Conservation (phyloP, 2,113 vertebrate species). For the Chitala chitala region DNA sequence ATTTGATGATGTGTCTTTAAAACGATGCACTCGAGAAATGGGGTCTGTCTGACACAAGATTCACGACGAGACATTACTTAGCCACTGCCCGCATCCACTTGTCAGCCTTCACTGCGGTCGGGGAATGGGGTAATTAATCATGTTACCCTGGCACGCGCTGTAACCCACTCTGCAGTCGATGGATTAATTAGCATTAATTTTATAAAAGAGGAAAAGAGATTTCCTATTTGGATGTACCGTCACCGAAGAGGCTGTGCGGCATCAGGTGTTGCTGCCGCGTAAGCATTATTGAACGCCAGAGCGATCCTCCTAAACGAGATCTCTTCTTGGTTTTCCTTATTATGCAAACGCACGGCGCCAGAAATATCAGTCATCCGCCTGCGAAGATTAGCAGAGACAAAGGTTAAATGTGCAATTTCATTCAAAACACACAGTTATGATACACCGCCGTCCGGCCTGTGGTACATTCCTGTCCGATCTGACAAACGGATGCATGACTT, state of each 20-base stretch:
- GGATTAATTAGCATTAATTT: conserved; percentile 32
- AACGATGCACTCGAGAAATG: neutral
- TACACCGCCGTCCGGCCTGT: neutral
- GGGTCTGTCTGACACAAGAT: neutral
- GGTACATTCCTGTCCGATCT: neutral
- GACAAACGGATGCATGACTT: neutral
- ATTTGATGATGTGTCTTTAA: conserved; percentile 10
- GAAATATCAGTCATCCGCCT: neutral
- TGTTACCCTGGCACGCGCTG: neutral
- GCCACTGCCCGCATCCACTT: conserved; percentile 16
- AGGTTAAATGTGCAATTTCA: conserved; percentile 14
- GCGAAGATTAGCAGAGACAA: neutral
- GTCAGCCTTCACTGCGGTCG: conserved; percentile 23
- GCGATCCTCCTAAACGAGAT: neutral
- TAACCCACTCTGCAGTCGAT: conserved; percentile 22
- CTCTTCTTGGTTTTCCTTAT: neutral
- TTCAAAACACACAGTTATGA: conserved; percentile 3
- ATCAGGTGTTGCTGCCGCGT: conserved; percentile 16
- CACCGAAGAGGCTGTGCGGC: conserved; percentile 19
- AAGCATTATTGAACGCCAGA: neutral
- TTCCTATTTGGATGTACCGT: conserved; percentile 22
- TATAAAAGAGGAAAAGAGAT: neutral
- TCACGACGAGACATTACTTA: conserved; percentile 7
- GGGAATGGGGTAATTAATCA: conserved; percentile 38
- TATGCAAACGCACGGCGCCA: conserved; percentile 2